Evolutionary conservation across 2,797 vertebrate species (phyloP), one percentile per base, ranked within the genome.

Genomic region (Vultur gryphus): DNA sequence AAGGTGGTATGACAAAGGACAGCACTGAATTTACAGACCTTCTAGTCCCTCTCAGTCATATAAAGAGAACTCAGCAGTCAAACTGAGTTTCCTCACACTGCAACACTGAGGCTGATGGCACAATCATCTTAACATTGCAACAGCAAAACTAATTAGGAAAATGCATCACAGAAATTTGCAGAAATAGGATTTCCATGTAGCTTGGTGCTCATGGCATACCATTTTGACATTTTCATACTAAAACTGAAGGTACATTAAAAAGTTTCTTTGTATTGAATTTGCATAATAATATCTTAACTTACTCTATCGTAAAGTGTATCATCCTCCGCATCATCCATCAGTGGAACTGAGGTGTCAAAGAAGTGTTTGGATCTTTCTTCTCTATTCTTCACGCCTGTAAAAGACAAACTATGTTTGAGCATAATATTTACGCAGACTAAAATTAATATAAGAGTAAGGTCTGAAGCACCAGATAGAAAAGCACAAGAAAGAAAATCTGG

Each of bases 341-440:
- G 98, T 4, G 99, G 99, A n/a, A 99, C 99, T 5, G 99, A 99
- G 4, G 98, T 98, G 94, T 99, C 99, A 58, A 99, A 99, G 98
- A 99, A 99, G 98, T 99, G 99, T 97, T 99, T 99, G 14, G 99
- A 99, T 95, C 99, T 97, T 97, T 99, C 99, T 98, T 99, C 99
- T 59, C 99, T 99, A 95, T 99, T 99, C 98, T 99, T 99, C 99
- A 99, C 99, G 87, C 99, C 99, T 99, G 91, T 35, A 93, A 72
- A 84, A 94, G 88, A 93, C 9, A 89, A 95, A 69, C 20, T 24
- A 11, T 26, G 37, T 67, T 65, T 90, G 8, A 95, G 26, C 28
- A 19, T 7, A 65, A 5, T 28, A 54, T 67, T 94, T 86, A 23
- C 0, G 2, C 31, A 79, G 15, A 13, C 5, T 59, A 51, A 66